phyloP scores from a whole-genome alignment of 2,888 invertebrate genomes.

The Anthophora plumipes region DNA sequence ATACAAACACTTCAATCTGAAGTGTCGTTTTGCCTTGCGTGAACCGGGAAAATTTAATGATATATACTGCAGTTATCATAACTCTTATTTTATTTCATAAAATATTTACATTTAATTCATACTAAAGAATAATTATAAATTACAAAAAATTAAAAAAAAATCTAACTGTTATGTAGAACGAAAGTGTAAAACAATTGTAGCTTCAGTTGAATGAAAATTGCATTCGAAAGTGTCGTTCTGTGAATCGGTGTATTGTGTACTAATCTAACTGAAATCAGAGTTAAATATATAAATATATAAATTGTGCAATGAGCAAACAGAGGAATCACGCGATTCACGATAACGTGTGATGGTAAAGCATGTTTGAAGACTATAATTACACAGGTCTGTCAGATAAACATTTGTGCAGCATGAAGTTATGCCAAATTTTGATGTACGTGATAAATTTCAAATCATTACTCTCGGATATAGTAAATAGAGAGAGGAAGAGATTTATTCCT shows the following conservation, averaged over 20 bases:
- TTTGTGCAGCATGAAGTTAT: constrained; percentile 2
- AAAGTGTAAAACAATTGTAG: no score
- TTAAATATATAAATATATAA: neutral
- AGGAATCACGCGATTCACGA: neutral
- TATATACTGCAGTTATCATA: no score
- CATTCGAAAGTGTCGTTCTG: neutral
- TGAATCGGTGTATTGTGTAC: no score
- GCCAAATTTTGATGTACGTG: neutral
- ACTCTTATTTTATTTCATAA: no score
- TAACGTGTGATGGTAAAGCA: constrained; percentile 3
- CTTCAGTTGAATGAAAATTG: neutral
- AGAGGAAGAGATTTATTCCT: no score
- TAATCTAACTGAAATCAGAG: neutral
- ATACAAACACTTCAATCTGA: neutral
- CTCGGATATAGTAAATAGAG: neutral
- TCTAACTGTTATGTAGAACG: no score
- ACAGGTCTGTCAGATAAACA: neutral
- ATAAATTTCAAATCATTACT: neutral
- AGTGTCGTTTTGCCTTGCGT: neutral
- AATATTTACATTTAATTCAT: no score
- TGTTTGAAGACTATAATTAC: constrained; percentile 8
- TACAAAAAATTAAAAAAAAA: no score
- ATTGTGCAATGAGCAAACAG: neutral
- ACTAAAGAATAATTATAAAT: no score
- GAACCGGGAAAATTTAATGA: neutral